phyloP scores from a whole-genome alignment of 1,140 invertebrate genomes.

The Drosophila triauraria region DNA sequence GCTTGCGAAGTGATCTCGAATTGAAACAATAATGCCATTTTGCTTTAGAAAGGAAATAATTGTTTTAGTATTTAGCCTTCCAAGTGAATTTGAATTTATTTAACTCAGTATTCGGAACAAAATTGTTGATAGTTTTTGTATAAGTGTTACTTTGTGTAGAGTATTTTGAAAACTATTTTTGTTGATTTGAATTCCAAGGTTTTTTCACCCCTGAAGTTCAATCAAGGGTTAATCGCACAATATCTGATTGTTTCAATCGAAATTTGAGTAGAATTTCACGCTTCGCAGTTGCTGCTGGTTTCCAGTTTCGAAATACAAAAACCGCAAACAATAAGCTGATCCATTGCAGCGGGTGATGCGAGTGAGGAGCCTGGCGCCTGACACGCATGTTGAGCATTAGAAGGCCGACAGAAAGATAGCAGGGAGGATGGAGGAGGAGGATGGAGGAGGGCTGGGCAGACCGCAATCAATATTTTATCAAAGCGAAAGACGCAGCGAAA shows the following conservation, averaged over 20 bases:
- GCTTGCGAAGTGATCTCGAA: background rate
- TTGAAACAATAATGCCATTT: background rate
- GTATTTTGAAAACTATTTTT: background rate
- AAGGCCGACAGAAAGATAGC: background rate
- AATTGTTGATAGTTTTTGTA: no score
- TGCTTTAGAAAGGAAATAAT: background rate
- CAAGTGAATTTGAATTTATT: background rate
- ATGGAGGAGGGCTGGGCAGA: conserved; percentile 34
- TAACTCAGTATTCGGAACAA: no score
- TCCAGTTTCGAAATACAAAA: conserved; percentile 36
- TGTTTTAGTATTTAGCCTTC: background rate
- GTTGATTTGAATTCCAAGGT: background rate
- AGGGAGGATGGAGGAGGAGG: no score
- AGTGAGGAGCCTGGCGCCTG: conserved; percentile 27
- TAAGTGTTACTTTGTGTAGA: no score
- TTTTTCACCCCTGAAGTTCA: background rate
- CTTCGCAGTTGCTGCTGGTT: conserved; percentile 32
- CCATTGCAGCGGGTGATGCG: conserved; percentile 13
- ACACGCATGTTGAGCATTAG: conserved; percentile 74
- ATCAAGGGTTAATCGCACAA: conserved; percentile 45
- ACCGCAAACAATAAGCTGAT: conserved; percentile 66
- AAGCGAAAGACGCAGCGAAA: conserved; percentile 53
- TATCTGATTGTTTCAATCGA: conserved; percentile 55
- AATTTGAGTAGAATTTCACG: conserved; percentile 51
- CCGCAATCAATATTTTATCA: conserved; percentile 82